Percentiles rank a stretch among this genome's conserved stretches.
Evolutionary conservation across 2,113 vertebrate genomes (phyloP).

Genomic region (Pycnonotus jocosus): DNA sequence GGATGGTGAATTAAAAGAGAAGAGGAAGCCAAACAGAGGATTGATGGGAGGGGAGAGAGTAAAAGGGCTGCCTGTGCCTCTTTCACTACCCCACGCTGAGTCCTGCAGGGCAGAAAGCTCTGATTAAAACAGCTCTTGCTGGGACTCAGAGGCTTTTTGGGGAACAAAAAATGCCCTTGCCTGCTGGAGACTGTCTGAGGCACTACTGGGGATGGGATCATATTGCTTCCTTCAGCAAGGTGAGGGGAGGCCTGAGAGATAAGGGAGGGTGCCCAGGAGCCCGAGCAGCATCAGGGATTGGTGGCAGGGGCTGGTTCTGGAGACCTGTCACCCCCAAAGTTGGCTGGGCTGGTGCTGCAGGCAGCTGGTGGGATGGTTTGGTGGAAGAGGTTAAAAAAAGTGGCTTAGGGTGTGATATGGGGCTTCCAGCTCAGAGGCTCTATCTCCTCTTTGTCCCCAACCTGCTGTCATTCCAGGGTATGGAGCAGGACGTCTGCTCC

Average conservation of each 20-base stretch:
- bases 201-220: neutral
- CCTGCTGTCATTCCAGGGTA: neutral
- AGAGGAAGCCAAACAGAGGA: constrained; percentile 29
- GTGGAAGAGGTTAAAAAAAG: neutral
- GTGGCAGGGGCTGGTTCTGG: rapidly evolving
- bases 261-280: too few species aligned
- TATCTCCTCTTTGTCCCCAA: rapidly evolving
- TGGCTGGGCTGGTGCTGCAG: neutral
- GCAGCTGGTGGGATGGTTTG: rapidly evolving
- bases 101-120: constrained; percentile 46
- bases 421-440: neutral
- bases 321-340: too few species aligned
- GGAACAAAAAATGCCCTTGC: neutral
- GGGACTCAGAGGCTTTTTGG: constrained; percentile 22
- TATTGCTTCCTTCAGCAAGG: neutral
- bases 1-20: neutral
- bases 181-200: constrained; percentile 34
- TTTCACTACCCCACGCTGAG: neutral
- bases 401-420: neutral
- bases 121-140: constrained; percentile 51
- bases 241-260: neutral
- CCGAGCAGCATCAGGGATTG: rapidly evolving
- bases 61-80: constrained; percentile 28
- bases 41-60: constrained; percentile 24
- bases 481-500: rapidly evolving